phyloP scores from a whole-genome alignment of 2,113 vertebrate species.

The Cranoglanis bouderius region DNA sequence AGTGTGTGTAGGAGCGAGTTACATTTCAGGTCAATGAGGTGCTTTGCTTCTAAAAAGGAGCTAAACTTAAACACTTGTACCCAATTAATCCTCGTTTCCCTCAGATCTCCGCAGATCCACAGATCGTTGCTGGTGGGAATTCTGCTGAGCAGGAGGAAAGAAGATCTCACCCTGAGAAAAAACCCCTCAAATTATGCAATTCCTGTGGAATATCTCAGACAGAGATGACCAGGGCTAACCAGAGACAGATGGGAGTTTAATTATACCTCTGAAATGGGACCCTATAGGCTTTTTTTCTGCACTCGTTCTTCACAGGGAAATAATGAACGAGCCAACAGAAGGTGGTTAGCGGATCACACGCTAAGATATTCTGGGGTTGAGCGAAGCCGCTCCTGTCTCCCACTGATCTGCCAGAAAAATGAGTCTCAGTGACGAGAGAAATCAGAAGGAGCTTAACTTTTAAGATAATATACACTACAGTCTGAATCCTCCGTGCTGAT shows the following conservation, averaged over 20 bases:
- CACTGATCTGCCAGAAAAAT: not conserved
- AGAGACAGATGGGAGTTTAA: constrained; percentile 55
- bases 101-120: not conserved
- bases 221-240: constrained; percentile 32
- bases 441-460: not conserved
- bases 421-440: not conserved
- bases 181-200: constrained; percentile 3
- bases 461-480: not conserved
- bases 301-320: constrained; percentile 38
- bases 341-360: constrained; percentile 30
- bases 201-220: constrained; percentile 32
- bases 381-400: constrained; percentile 1
- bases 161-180: not conserved
- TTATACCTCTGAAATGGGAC: constrained; percentile 40
- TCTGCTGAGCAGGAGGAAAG: constrained; percentile 2
- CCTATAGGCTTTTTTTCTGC: constrained; percentile 25
- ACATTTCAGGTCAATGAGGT: not conserved
- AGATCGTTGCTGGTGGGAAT: constrained; percentile 33
- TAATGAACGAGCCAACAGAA: constrained; percentile 42
- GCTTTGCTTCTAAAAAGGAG: not conserved
- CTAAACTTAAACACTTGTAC: not conserved
- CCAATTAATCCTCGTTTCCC: constrained; percentile 4
- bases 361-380: constrained; percentile 22
- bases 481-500: not conserved
- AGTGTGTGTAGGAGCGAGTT: not conserved